Percentiles rank a stretch among this genome's conserved stretches.
phyloP scores from a whole-genome alignment of 2,113 vertebrate species.

The Octodon degus region DNA sequence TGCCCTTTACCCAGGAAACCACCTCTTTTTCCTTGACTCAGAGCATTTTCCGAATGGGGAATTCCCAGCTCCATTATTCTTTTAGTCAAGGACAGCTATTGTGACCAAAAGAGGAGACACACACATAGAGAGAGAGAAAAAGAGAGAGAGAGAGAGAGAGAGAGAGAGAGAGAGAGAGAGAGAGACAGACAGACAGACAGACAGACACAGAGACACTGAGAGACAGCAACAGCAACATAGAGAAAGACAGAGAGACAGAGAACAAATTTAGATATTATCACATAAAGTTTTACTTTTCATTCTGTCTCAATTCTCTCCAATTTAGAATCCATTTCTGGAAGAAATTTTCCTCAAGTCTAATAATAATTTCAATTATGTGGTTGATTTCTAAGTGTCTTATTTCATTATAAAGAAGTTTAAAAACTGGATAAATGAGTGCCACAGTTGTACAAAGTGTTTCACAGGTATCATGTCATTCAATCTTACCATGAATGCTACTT shows the following conservation, averaged over 20 bases:
- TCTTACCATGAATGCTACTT: neutral
- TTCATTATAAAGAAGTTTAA: neutral
- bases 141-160: neutral
- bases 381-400: neutral
- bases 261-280: neutral
- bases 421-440: neutral
- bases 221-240: no score
- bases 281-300: neutral
- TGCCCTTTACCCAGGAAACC: neutral
- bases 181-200: neutral
- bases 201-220: neutral
- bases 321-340: neutral
- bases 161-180: no score
- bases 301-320: neutral
- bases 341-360: neutral
- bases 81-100: neutral
- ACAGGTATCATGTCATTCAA: neutral
- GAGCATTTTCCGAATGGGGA: neutral
- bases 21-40: neutral
- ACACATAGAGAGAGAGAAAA: neutral
- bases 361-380: neutral
- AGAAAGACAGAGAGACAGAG: no score
- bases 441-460: neutral
- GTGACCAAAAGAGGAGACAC: neutral
- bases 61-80: neutral